Percentiles rank a stretch among this genome's conserved stretches.
Evolutionary conservation across 2,888 invertebrate genomes (phyloP).

Genomic region (Electrophaes corylata): DNA sequence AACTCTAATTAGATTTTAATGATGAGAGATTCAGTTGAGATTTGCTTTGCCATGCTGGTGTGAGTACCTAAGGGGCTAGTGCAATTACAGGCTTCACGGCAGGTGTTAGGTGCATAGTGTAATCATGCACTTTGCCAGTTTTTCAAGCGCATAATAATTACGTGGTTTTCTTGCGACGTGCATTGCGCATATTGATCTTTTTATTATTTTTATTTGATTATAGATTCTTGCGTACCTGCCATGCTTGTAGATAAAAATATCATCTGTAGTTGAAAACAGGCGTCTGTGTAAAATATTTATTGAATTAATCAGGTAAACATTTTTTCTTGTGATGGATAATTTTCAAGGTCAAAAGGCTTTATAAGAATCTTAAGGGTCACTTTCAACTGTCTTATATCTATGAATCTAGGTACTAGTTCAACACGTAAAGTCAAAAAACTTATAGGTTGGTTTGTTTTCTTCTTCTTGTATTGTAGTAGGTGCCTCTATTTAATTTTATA

Average conservation of each 20-base stretch:
- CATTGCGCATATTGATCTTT: conserved; percentile 21
- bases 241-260: conserved; percentile 3
- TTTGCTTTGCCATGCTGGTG: conserved; percentile 39
- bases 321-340: background rate
- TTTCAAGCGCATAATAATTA: conserved; percentile 24
- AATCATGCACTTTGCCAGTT: conserved; percentile 21
- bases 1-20: conserved; percentile 78
- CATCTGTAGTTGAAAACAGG: background rate
- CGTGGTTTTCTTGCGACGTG: conserved; percentile 23
- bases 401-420: too few relatives aligned
- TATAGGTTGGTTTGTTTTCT: too few relatives aligned
- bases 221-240: conserved; percentile 11
- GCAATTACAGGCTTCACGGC: conserved; percentile 25
- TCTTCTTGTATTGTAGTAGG: too few relatives aligned
- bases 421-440: too few relatives aligned
- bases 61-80: background rate
- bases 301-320: background rate
- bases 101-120: conserved; percentile 27
- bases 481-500: too few relatives aligned
- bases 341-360: too few relatives aligned
- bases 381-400: too few relatives aligned
- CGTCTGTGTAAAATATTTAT: background rate
- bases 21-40: conserved; percentile 54
- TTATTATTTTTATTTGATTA: conserved; percentile 31
- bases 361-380: too few relatives aligned